Evolutionary conservation across 2,888 invertebrate genomes (phyloP), one percentile per base, ranked within the genome.

Genomic region (Drosophila mimica): DNA sequence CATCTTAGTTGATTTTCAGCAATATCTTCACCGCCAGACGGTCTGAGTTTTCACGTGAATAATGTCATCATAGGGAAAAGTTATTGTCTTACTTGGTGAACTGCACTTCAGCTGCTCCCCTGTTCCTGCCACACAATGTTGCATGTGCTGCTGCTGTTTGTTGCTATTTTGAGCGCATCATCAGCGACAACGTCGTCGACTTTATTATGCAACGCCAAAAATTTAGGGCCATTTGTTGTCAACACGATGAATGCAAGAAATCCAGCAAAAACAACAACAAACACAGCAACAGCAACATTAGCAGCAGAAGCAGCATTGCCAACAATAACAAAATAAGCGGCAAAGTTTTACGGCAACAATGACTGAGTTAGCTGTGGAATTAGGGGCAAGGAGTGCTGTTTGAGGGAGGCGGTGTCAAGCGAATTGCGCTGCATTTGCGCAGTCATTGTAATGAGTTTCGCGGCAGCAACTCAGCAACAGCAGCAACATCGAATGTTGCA

Each of bases 151-250:
- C 25, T 25, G n/a, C 34, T 25, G 40, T 54, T 69, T 64, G 64
- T 62, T 73, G 64, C 78, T 79, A 67, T 76, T 73, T 65, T 67
- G 70, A 72, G 80, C 72, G 81, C 83, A 81, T 74, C 84, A 86
- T 79, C 83, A 77, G 71, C 69, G 64, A 33, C 82, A 72, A 56
- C 74, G 68, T 70, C 74, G 78, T 46, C 52, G 81, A 79, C 89
- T 89, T 87, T 87, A 87, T 87, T 87, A 87, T 87, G 87, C 88
- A 87, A 87, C 72, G 78, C 70, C 81, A 85, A 80, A 89, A 87
- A 88, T 85, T 89, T 88, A 88, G 78, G 80, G 76, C 83, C 82
- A 88, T 87, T 87, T 87, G 89, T 89, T 89, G 89, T 88, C 87
- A 87, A 89, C 88, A 78, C 89, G 73, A 65, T 71, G 79, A 87